Conservation (phyloP, 2,797 vertebrate genomes). For the Melanotaenia maccullochi region DNA sequence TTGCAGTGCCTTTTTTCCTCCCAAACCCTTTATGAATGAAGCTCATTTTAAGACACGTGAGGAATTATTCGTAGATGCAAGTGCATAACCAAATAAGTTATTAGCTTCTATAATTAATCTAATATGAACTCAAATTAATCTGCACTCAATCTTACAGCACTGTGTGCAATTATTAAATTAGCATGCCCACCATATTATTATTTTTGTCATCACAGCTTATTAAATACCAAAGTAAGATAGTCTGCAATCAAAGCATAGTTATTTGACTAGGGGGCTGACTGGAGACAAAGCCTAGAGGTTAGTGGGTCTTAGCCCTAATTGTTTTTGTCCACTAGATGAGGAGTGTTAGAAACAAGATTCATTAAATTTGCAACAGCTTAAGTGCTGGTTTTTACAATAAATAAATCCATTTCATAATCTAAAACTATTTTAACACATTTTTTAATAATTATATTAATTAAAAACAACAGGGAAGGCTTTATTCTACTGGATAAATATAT, state of each 20-base stretch:
- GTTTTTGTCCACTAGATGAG: background rate
- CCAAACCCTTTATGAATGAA: background rate
- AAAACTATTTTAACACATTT: too few relatives aligned
- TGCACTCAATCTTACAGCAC: background rate
- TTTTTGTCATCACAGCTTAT: background rate
- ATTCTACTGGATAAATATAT: background rate
- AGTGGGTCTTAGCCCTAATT: background rate
- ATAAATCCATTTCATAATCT: too few relatives aligned
- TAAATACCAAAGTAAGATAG: background rate
- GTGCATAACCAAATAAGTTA: background rate
- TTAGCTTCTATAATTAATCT: background rate
- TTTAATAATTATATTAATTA: background rate
- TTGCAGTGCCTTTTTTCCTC: constrained; percentile 2
- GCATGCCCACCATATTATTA: too few relatives aligned
- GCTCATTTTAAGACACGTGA: background rate
- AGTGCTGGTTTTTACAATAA: too few relatives aligned
- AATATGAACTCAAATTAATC: background rate
- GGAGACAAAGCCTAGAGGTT: background rate
- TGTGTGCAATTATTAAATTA: background rate
- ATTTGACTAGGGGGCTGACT: background rate
- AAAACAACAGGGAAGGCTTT: background rate
- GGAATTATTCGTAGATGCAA: background rate
- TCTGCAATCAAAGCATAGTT: background rate
- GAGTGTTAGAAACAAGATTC: background rate
- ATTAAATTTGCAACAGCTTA: background rate